Evolutionary conservation across 2,113 vertebrate genomes (phyloP).

Genomic region (Melanocharis versteri): DNA sequence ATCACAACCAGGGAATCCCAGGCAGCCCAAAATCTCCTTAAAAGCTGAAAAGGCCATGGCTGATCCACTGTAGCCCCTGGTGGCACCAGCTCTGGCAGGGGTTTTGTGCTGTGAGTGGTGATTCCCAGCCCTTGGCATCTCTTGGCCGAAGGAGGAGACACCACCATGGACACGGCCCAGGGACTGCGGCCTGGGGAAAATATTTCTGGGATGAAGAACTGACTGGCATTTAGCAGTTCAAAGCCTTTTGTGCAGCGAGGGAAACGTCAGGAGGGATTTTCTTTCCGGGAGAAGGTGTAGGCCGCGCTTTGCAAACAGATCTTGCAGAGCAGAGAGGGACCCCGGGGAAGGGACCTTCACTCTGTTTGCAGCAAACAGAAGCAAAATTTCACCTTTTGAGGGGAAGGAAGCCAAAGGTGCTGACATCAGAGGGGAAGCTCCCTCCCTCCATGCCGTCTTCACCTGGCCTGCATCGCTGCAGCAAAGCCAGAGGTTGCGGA

Average conservation of each 20-base stretch:
- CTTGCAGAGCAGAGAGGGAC: background rate
- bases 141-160: fast-evolving
- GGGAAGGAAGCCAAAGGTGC: background rate
- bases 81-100: background rate
- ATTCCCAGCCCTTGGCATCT: background rate
- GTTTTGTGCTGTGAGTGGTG: background rate
- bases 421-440: constrained; percentile 20
- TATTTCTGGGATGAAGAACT: background rate
- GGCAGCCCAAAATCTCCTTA: background rate
- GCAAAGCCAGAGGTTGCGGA: background rate
- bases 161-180: background rate
- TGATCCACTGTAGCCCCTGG: background rate
- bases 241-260: background rate
- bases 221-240: background rate
- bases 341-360: background rate
- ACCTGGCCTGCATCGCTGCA: background rate
- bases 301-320: background rate
- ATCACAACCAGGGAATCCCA: background rate
- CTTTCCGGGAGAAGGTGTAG: background rate
- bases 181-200: background rate
- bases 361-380: constrained; percentile 22
- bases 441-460: background rate
- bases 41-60: background rate
- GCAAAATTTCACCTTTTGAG: background rate
- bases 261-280: background rate